phyloP scores from a whole-genome alignment of 2,888 invertebrate species.

The Camptogramma bilineatum region DNA sequence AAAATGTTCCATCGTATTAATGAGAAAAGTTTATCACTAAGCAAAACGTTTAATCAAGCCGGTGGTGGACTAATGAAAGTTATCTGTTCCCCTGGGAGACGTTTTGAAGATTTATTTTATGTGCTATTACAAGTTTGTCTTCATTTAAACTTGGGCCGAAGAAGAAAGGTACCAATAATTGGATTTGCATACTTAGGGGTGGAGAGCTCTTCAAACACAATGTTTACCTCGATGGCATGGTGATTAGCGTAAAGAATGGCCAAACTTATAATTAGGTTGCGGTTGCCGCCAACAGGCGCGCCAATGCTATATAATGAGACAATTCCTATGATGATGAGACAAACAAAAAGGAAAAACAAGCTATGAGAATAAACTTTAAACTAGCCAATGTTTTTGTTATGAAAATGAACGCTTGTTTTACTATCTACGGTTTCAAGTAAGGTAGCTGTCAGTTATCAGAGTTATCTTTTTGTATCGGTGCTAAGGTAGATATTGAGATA shows the following conservation, averaged over 20 bases:
- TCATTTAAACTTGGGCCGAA: conserved; percentile 46
- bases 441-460: too few relatives aligned
- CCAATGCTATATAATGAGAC: conserved; percentile 12
- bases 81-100: conserved; percentile 44
- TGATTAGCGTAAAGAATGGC: conserved; percentile 49
- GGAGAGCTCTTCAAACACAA: conserved; percentile 47
- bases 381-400: not conserved
- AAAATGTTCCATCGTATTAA: conserved; percentile 41
- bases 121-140: conserved; percentile 41
- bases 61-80: conserved; percentile 49
- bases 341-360: conserved; percentile 12
- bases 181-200: conserved; percentile 52
- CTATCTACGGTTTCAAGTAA: too few relatives aligned
- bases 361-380: not conserved
- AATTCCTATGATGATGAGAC: conserved; percentile 8
- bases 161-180: conserved; percentile 48
- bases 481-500: not conserved
- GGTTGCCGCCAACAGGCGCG: conserved; percentile 15
- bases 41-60: conserved; percentile 51
- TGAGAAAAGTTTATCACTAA: conserved; percentile 49
- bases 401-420: not conserved
- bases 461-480: not conserved
- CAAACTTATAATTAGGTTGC: conserved; percentile 52
- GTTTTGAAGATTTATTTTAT: conserved; percentile 45
- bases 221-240: conserved; percentile 49